A percentile compares a stretch with the other conserved stretches of the same genome.
phyloP scores from a whole-genome alignment of 2,888 invertebrate species.

The Cordylochernes scorpioides region DNA sequence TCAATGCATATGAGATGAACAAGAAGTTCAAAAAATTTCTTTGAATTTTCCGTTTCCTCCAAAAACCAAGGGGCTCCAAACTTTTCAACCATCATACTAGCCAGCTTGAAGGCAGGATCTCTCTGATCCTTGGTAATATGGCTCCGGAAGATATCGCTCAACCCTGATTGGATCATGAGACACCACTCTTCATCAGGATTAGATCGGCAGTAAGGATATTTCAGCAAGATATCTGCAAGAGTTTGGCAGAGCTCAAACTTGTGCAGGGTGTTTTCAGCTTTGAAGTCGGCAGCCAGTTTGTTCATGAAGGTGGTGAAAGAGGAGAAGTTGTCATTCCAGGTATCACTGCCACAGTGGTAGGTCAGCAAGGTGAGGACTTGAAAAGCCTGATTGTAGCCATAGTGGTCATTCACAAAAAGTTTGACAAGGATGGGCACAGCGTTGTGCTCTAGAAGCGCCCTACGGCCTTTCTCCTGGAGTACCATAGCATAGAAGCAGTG shows the following conservation, averaged over 20 bases:
- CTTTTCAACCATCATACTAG: constrained; percentile 47
- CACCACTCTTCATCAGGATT: constrained; percentile 51
- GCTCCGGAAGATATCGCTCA: constrained; percentile 54
- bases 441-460: constrained; percentile 44
- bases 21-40: constrained; percentile 47
- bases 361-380: constrained; percentile 3
- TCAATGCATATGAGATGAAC: constrained; percentile 70
- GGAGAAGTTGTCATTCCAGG: constrained; percentile 3
- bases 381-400: constrained; percentile 2
- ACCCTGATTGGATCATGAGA: constrained; percentile 46
- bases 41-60: constrained; percentile 30
- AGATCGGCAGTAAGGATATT: constrained; percentile 1
- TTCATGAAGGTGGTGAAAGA: constrained; percentile 54
- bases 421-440: constrained; percentile 29
- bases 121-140: constrained; percentile 63
- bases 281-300: constrained; percentile 58
- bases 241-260: constrained; percentile 69
- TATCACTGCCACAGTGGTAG: neutral
- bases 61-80: constrained; percentile 62
- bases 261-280: constrained; percentile 56
- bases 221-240: constrained; percentile 36
- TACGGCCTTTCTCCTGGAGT: constrained; percentile 38
- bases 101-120: constrained; percentile 58
- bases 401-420: too few species aligned
- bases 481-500: constrained; percentile 31